Evolutionary conservation across 2,888 invertebrate species (phyloP).

Genomic region (Netelia fuscicornis): DNA sequence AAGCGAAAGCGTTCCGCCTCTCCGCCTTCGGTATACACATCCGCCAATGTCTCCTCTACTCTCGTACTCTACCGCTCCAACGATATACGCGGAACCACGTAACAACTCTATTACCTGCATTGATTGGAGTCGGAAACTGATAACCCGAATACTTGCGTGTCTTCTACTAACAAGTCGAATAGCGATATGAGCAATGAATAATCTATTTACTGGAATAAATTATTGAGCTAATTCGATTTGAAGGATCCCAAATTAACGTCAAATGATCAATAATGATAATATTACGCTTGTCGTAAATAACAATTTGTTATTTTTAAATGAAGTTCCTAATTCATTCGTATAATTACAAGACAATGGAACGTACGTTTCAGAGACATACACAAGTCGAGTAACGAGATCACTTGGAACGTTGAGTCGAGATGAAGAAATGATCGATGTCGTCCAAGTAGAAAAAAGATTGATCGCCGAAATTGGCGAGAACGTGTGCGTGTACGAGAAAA

Average conservation of each 20-base stretch:
- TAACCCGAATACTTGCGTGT: background rate
- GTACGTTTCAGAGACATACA: slow-evolving; percentile 89
- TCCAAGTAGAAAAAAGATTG: slow-evolving; percentile 92
- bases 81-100: slow-evolving; percentile 31
- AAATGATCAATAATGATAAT: background rate
- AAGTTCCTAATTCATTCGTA: background rate
- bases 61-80: slow-evolving; percentile 28
- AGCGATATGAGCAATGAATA: background rate
- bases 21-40: slow-evolving; percentile 56
- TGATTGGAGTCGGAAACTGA: slow-evolving; percentile 16
- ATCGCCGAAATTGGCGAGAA: slow-evolving; percentile 91
- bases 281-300: background rate
- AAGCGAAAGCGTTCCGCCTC: slow-evolving; percentile 82
- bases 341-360: slow-evolving; percentile 28
- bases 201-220: background rate
- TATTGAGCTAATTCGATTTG: background rate
- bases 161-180: background rate
- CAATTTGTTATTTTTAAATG: background rate
- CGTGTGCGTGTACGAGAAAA: slow-evolving; percentile 92
- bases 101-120: slow-evolving; percentile 39
- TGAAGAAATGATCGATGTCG: slow-evolving; percentile 88
- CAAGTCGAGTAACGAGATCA: slow-evolving; percentile 88
- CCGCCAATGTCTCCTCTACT: slow-evolving; percentile 19
- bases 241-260: background rate
- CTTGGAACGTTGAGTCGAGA: slow-evolving; percentile 72